Percentiles rank a stretch among this genome's conserved stretches.
These are phyloP conservation scores for Trachelus troglodyta DNA, from an alignment of 2,888 invertebrate species.

Conservation along the genomic window DNA sequence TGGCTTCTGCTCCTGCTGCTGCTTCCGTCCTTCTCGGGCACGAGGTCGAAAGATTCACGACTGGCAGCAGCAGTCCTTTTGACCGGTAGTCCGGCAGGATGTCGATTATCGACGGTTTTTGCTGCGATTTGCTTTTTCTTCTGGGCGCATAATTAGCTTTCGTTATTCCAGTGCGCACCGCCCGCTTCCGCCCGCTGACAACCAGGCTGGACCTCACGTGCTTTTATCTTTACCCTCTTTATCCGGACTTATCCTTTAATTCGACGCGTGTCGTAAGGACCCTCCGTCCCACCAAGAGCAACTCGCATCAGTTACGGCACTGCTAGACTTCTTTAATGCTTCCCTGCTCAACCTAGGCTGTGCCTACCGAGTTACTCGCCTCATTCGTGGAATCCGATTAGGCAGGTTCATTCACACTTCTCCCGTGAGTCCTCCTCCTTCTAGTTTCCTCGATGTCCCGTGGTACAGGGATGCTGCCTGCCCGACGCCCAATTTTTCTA, in stretches of 20 bases:
- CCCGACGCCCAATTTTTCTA: neutral
- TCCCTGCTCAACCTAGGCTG: neutral
- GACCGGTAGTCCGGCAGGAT: slow-evolving; percentile 53
- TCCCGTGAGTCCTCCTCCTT: neutral
- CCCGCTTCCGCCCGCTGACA: slow-evolving; percentile 46
- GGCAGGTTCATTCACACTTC: slow-evolving; percentile 22
- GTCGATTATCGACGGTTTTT: slow-evolving; percentile 64
- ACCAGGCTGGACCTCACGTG: slow-evolving; percentile 12
- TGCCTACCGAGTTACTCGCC: neutral
- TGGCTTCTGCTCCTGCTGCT: neutral
- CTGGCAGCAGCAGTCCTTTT: slow-evolving; percentile 15
- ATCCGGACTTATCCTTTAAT: neutral
- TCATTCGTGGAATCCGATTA: slow-evolving; percentile 21
- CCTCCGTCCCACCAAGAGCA: neutral
- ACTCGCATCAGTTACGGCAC: neutral
- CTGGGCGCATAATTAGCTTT: slow-evolving; percentile 62
- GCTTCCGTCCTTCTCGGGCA: slow-evolving; percentile 24
- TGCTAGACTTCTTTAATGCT: neutral
- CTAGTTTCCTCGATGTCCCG: neutral
- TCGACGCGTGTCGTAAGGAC: neutral
- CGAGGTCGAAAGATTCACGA: slow-evolving; percentile 13
- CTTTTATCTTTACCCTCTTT: neutral
- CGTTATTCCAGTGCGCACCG: slow-evolving; percentile 59
- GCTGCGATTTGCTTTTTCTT: slow-evolving; percentile 45
- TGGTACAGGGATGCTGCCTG: neutral